Evolutionary conservation across 2,113 vertebrate species (phyloP), one percentile per base, ranked within the genome.

Genomic region (Apodemus sylvaticus): DNA sequence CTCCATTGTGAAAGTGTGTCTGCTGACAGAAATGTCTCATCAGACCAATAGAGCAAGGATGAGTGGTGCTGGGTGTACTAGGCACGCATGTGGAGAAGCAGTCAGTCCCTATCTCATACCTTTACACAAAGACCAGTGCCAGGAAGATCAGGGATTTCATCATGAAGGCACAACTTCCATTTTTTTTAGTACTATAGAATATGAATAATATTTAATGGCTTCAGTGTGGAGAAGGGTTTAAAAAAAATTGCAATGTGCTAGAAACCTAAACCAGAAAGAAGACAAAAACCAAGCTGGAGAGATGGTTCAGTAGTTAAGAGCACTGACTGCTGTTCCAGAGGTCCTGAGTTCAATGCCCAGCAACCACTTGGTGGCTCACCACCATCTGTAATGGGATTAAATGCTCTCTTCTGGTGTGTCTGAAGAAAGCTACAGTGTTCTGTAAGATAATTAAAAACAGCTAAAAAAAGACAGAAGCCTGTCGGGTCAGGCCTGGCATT

Each of bases 231-330:
- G 60, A 86, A 85, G 24, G 13, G 71, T 53, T 81, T 45, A 29
- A 24, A 62, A 26, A 51, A 86, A 70, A 86, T 11, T 70, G 24
- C 17, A 39, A 71, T 26, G 39, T 55, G 13, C 64, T 55, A 29
- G 95, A 94, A 96, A 39, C 4, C 53, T 31, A 95, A 96, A 48
- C 36, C 31, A 91, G 42, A 93, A 94, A 95, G 36, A 17, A 66
- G 73, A 91, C 55, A 86, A 20, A 79, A 76, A 85, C 4, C 17
- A 68, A 13, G 66, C 66, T 68, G 31, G 31, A 68, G 66, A 68
- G 13, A 34, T 68, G 66, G 13, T 13, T 68, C 66, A 34, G 31
- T 34, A 13, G 66, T 34, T 68, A 34, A 68, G 66, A 66, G 64
- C 29, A 66, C 29, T 66, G 11, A 34, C 64, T 66, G 64, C 29